A percentile compares a stretch with the other conserved stretches of the same genome.
These are phyloP conservation scores for Catharus ustulatus DNA, from an alignment of 2,797 vertebrate genomes.

Conservation along the genomic window DNA sequence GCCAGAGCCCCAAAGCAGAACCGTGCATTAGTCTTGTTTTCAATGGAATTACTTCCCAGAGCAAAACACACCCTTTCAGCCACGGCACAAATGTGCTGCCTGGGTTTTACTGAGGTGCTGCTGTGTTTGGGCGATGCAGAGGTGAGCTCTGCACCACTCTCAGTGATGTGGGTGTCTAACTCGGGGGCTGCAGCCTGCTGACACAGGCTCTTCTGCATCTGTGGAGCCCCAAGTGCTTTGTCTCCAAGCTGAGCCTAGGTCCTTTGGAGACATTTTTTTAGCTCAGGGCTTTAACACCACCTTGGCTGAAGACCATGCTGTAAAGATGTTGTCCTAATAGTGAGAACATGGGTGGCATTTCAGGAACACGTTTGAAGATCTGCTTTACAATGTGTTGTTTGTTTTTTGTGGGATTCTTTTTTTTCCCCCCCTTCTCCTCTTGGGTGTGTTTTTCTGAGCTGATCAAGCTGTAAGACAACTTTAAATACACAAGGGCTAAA, in stretches of 20 bases:
- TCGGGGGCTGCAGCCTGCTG: accelerated
- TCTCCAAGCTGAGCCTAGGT: background rate
- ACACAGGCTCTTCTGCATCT: accelerated
- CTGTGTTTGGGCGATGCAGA: background rate
- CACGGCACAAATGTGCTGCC: too few species aligned
- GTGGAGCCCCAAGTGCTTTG: background rate
- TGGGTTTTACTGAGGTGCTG: background rate
- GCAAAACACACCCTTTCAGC: background rate
- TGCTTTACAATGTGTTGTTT: background rate
- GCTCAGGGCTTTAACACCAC: background rate
- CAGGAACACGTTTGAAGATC: background rate
- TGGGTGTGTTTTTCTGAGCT: background rate
- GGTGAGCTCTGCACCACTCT: background rate
- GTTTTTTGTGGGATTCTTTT: background rate
- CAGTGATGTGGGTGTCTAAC: background rate
- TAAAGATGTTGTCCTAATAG: background rate
- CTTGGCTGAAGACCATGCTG: background rate
- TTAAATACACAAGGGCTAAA: background rate
- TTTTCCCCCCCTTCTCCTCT: background rate
- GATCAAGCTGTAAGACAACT: background rate
- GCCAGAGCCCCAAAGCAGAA: background rate
- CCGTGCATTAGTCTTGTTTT: too few species aligned
- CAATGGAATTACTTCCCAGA: background rate
- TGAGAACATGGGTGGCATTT: background rate
- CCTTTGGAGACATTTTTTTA: background rate